Evolutionary conservation across 2,888 invertebrate species (phyloP), one percentile per base, ranked within the genome.

Genomic region (Herminia tarsipennalis): DNA sequence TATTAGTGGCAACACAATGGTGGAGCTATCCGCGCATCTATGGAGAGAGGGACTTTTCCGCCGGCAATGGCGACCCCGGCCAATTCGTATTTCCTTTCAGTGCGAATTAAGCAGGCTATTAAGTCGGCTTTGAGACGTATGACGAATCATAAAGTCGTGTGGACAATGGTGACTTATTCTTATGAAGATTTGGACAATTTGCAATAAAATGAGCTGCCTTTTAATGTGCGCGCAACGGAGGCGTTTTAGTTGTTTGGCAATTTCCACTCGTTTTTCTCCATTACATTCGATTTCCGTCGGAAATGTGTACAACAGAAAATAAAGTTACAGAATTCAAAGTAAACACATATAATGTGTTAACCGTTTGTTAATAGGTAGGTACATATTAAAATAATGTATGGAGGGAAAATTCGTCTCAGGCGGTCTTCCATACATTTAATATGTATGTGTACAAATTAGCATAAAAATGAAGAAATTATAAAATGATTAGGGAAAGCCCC

Each of bases 61-160:
- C 71, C 72, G 66, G 67, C 76, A 72, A 76, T 73, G 67, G 74
- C 75, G 69, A 74, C 77, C 83, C 87, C 76, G 79, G 71, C 73
- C 84, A 80, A 86, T 86, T 82, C 82, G 81, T 76, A 85, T 87
- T 89, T 89, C 88, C 88, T 89, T 82, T 87, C 80, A 82, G 81
- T 79, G 75, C 83, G 83, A 88, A 88, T 89, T 89, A 88, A 87
- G 81, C 87, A 87, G 85, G 84, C 88, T 88, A 89, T 89, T 89
- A 90, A 84, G 83, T 81, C 73, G 73, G 76, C 78, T 83, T 80
- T 76, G 77, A 86, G 85, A 84, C 78, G 84, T 88, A 89, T 88
- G 88, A 89, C 88, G 86, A 88, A 90, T 88, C 80, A 76, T 81
- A 83, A 83, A 81, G 76, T 74, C 68, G 69, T 64, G 68, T 66